phyloP scores from a whole-genome alignment of 64 coral and sea anemone genomes.

The Pocillopora damicornis region DNA sequence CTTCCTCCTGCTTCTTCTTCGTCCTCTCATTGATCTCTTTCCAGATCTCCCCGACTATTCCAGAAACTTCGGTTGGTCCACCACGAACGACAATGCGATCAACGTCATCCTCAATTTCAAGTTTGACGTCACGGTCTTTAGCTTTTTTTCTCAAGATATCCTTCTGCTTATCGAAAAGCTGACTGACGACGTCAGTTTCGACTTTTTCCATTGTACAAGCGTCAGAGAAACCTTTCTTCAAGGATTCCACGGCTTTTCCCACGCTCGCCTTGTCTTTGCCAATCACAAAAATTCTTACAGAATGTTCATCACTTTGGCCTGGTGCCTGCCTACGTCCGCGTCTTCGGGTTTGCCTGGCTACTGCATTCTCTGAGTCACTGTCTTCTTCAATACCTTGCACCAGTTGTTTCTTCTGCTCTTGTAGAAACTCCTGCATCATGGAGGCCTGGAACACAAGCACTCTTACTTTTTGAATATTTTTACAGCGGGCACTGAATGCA shows the following conservation, averaged over 20 bases:
- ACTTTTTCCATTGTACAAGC: slow-evolving; percentile 28
- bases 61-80: slow-evolving; percentile 27
- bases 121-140: slow-evolving; percentile 24
- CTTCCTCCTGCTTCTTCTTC: neutral
- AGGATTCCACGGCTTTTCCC: neutral
- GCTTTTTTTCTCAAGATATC: slow-evolving; percentile 1
- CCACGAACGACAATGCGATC: slow-evolving; percentile 36
- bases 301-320: neutral
- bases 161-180: slow-evolving; percentile 16
- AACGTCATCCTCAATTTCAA: slow-evolving; percentile 31
- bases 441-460: slow-evolving; percentile 56
- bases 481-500: slow-evolving; percentile 6
- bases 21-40: slow-evolving; percentile 31
- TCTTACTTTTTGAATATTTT: slow-evolving; percentile 41
- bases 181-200: slow-evolving; percentile 10
- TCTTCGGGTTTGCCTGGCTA: neutral
- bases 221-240: slow-evolving; percentile 43
- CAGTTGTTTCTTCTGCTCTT: slow-evolving; percentile 24
- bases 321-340: neutral
- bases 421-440: slow-evolving; percentile 52
- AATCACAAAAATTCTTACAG: slow-evolving; percentile 24
- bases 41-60: slow-evolving; percentile 31
- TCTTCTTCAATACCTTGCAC: neutral
- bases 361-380: neutral
- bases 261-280: slow-evolving; percentile 30